Conservation (phyloP, 1,140 invertebrate species). For the Hylyphantes graminicola region DNA sequence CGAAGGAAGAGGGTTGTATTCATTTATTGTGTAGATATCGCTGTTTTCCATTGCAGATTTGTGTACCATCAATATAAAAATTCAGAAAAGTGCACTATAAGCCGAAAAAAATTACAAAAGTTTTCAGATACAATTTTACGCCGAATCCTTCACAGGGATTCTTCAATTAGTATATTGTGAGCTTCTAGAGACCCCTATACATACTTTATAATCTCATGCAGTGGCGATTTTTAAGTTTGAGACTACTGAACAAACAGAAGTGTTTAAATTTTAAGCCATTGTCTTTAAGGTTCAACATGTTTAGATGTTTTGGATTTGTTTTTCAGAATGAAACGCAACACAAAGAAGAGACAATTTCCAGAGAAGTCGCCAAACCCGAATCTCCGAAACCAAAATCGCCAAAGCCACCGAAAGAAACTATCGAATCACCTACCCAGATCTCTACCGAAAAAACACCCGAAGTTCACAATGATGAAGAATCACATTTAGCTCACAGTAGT, state of each 20-base stretch:
- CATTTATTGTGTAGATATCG: too few relatives aligned
- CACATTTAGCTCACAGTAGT: neutral
- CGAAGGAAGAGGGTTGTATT: too few relatives aligned
- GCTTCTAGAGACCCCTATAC: too few relatives aligned
- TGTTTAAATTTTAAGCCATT: neutral
- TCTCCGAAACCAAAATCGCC: neutral
- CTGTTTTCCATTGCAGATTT: too few relatives aligned
- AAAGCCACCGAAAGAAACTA: slow-evolving; percentile 6
- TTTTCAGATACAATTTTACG: too few relatives aligned
- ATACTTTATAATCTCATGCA: too few relatives aligned
- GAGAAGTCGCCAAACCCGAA: slow-evolving; percentile 22
- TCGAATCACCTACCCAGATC: neutral
- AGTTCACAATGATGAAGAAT: neutral
- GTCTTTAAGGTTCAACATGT: neutral
- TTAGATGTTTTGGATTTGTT: neutral
- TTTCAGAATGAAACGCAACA: slow-evolving; percentile 10
- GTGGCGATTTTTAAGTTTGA: too few relatives aligned
- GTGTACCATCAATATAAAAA: too few relatives aligned
- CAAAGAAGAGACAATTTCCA: neutral
- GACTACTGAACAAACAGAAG: neutral
- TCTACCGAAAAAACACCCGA: neutral
- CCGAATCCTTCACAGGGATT: too few relatives aligned
- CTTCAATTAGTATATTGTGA: too few relatives aligned
- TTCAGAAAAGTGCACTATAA: too few relatives aligned
- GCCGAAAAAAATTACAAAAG: too few relatives aligned